phyloP scores from a whole-genome alignment of 2,888 invertebrate genomes.

The Schizaphis graminum region DNA sequence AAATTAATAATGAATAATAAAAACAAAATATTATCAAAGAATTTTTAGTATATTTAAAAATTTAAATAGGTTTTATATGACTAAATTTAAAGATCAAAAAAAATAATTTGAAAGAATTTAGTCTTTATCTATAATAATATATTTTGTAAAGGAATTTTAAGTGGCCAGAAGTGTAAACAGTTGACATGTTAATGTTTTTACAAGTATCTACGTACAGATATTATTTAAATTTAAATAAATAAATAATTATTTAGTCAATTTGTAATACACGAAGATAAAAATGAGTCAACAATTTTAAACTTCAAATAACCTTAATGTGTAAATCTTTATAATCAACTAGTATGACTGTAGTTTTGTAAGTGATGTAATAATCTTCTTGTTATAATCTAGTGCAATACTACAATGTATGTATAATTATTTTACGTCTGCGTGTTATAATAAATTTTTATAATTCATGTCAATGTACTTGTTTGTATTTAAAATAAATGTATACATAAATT shows the following conservation, averaged over 20 bases:
- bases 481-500: neutral
- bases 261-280: neutral
- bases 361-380: neutral
- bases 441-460: neutral
- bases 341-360: neutral
- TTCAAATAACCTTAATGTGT: neutral
- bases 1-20: neutral
- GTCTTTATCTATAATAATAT: neutral
- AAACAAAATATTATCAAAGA: neutral
- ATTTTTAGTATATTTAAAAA: neutral
- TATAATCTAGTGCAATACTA: neutral
- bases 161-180: too few species aligned
- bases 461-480: neutral
- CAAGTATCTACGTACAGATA: neutral
- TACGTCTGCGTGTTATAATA: neutral
- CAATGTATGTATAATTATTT: too few species aligned
- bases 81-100: neutral
- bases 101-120: neutral
- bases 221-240: neutral
- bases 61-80: neutral
- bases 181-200: neutral
- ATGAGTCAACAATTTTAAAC: neutral
- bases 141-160: neutral
- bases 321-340: neutral
- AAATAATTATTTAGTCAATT: neutral